Base-by-base conservation (phyloP, 2,113 vertebrate species). In the Oceanodroma tethys region DNA sequence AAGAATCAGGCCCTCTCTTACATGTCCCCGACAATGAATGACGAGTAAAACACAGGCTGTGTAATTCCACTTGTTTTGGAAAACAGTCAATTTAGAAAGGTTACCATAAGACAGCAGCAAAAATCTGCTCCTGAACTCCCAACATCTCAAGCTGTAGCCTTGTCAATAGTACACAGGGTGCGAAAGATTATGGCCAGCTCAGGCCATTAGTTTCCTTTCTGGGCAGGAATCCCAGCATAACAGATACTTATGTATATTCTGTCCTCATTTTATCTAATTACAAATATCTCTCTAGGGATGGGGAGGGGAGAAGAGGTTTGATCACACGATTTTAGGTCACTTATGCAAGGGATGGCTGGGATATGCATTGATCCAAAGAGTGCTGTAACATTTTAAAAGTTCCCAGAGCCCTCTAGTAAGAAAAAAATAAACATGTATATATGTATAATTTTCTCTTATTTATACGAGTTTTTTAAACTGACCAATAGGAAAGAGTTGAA, bases 181-280 rank as follows among this genome's bases (percentile, higher is more conserved):
- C 94, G 94, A 92, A 83, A 75, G 53, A 97, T 97, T 96, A 96
- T 60, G 94, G 88, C 91, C 68, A 43, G 92, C 90, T 97, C 95
- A 95, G 73, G 34, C 86, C 72, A 80, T 94, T 97, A 92, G 86
- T 97, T 98, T 98, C 97, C 92, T 97, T 98, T 98, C 97, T 97
- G 97, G 98, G 98, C 98, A 98, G 93, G 84, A 96, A 96, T 98
- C 98, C 97, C 97, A 98, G 96, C 96, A 96, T 97, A 97, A 96
- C 97, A 98, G 98, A 98, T 98, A 98, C 97, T 98, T 98, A 97
- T 95, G 96, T 97, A 97, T 98, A 97, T 97, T 97, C 98, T 97
- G 97, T 95, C 97, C 97, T 98, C 97, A 97, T 98, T 98, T 98
- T 97, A 95, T 98, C 97, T 98, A 98, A 98, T 98, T 98, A 98